Conservation (phyloP, 2,113 vertebrate species). For the Platysteira castanea region DNA sequence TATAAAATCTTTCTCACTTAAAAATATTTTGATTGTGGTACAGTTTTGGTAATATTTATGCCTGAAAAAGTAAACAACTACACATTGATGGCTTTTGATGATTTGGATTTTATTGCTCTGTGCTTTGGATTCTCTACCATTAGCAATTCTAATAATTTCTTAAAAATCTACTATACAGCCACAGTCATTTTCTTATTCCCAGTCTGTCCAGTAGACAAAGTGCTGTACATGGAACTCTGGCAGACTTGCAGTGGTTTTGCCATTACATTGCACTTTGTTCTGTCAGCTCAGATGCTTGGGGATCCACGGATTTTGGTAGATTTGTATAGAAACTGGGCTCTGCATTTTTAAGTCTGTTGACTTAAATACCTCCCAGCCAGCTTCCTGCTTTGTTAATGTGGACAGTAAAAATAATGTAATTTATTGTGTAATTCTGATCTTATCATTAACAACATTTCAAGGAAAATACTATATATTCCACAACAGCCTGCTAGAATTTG, state of each 20-base stretch:
- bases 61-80: not conserved
- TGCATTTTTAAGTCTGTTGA: not conserved
- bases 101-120: not conserved
- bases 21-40: not conserved
- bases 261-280: not conserved
- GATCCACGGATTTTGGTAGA: not conserved
- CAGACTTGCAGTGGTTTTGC: not conserved
- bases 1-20: not conserved
- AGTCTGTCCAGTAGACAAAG: not conserved
- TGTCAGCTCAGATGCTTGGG: not conserved
- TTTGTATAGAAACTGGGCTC: not conserved
- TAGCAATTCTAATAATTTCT: not conserved
- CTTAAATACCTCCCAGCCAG: not conserved
- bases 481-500: not conserved
- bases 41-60: not conserved
- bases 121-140: not conserved
- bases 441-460: not conserved
- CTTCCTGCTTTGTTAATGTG: not conserved
- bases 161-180: not conserved
- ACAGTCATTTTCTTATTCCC: accelerated
- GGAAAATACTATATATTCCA: not conserved
- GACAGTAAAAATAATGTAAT: not conserved
- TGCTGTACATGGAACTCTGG: not conserved
- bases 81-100: not conserved
- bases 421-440: not conserved